Base-by-base conservation (phyloP, 2,888 invertebrate species). In the Chorisops tibialis region DNA sequence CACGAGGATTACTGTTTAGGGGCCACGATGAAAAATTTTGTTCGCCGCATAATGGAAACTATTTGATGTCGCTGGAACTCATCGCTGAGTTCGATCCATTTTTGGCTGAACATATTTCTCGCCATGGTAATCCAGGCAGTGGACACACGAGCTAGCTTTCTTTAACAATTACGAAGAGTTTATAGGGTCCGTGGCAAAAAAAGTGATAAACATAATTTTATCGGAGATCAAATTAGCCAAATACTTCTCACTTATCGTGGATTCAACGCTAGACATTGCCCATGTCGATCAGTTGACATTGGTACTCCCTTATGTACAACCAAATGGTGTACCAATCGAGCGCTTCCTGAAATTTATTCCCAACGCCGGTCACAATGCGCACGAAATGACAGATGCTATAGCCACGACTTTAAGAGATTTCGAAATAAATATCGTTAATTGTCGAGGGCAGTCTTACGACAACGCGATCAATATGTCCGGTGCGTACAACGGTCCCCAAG, bases 201-300 rank as follows among this genome's bases (percentile, higher is more conserved):
- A 11, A 11, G 7, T 37, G 9, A 37, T 11, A 37, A 11, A 7
- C 11, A 7, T 37, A 37, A 11, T 37, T 18, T 49, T n/a, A 22
- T 21, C 48, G 11, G 61, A 61, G 47, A 62, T 64, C 45, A 61
- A 54, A 21, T 22, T 60, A 35, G 45, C 47, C 19, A 61, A 39
- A 16, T 52, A 50, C 47, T 59, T 24, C 14, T 52, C 51, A n/a
- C 59, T 65, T 24, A 47, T 52, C 24, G 39, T 63, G 22, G 62
- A 63, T 49, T 50, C 56, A 24, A 62, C 61, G 43, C 60, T 52
- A 16, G 59, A 63, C 59, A 58, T 59, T 16, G 59, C 51, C 9
- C 63, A 51, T 43, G 21, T 39, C 3, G 63, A 63, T 41, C 52
- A 63, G 43, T 35, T 63, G 41, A 63, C 50, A 16, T 22, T 51